Percentiles rank a stretch among this genome's conserved stretches.
phyloP scores from a whole-genome alignment of 2,888 invertebrate genomes.

The Drosophila anomelani region DNA sequence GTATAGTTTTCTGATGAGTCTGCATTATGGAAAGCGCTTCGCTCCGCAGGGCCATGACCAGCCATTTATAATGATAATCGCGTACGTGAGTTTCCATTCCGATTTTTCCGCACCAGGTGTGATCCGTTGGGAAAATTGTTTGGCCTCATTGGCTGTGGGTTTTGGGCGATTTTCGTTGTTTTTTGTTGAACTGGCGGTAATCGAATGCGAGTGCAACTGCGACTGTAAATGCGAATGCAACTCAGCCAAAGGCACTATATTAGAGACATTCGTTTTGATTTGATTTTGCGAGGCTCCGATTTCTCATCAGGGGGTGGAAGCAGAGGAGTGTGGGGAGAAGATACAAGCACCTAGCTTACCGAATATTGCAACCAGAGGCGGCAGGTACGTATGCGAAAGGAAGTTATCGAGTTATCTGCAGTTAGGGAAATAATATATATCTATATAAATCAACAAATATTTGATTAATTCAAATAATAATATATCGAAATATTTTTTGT shows the following conservation, averaged over 20 bases:
- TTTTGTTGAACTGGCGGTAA: constrained; percentile 6
- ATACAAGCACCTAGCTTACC: constrained; percentile 26
- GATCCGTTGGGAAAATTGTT: background rate
- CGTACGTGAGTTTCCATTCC: constrained; percentile 21
- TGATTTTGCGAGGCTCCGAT: constrained; percentile 34
- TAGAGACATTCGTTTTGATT: constrained; percentile 66
- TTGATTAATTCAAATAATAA: too few species aligned
- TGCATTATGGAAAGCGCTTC: constrained; percentile 15
- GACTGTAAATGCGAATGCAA: constrained; percentile 1
- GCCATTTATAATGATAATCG: constrained; percentile 29
- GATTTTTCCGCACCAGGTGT: constrained; percentile 10
- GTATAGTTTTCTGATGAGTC: constrained; percentile 31
- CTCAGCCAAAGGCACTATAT: constrained; percentile 51
- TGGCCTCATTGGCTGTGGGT: background rate
- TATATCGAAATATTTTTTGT: too few species aligned
- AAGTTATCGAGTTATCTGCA: constrained; percentile 9
- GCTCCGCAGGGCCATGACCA: constrained; percentile 11
- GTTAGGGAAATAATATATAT: background rate
- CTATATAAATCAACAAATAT: too few species aligned
- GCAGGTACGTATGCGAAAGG: background rate
- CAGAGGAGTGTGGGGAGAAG: background rate
- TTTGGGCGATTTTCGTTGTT: background rate
- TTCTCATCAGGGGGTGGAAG: constrained; percentile 19
- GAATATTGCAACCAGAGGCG: constrained; percentile 52
- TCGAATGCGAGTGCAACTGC: constrained; percentile 16